Evolutionary conservation across 2,888 invertebrate genomes (phyloP), one percentile per base, ranked within the genome.

Genomic region (Gibbula magus): DNA sequence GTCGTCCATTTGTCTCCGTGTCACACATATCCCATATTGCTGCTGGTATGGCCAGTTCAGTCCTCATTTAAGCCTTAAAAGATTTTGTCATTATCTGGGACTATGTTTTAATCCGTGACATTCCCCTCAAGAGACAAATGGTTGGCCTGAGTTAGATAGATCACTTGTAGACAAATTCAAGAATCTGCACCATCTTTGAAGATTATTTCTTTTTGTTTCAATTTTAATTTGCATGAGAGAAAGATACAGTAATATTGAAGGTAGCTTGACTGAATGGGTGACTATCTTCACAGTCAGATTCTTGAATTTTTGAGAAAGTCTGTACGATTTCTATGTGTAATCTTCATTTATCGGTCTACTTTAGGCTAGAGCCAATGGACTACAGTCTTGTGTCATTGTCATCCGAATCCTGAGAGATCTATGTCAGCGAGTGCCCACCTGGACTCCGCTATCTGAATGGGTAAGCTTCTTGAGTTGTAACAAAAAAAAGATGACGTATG

Each of bases 371-470:
- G 98, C 98, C 86, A 96, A 97, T 90, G 96, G 97, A 87, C 95
- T 98, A 92, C 98, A 98, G 94, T 98, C 98, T 88, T 99, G 99
- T 93, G 97, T 98, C 84, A 96, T 99, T 94, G 96, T 99, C 91
- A 98, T 99, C 92, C 95, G 99, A 86, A 96, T 99, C 91, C 94
- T 99, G 93, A 95, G 99, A 87, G 99, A 99, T 94, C 95, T 99
- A 82, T 98, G 98, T 93, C 96, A 96, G 92, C 95, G 99, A 90
- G 96, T 97, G 81, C 97, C 97, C 85, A 97, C 97, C 81, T 99
- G 99, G 98, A 96, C 96, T 88, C 96, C 98, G 82, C 95, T 99
- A 84, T 96, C 96, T 91, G 96, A 97, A 88, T 99, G 99, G 96
- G 98, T 98, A 94, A 83, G 91, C 95, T 95, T 20, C 45, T 16